Base-by-base conservation (phyloP, 2,113 vertebrate genomes). In the Nymphicus hollandicus region DNA sequence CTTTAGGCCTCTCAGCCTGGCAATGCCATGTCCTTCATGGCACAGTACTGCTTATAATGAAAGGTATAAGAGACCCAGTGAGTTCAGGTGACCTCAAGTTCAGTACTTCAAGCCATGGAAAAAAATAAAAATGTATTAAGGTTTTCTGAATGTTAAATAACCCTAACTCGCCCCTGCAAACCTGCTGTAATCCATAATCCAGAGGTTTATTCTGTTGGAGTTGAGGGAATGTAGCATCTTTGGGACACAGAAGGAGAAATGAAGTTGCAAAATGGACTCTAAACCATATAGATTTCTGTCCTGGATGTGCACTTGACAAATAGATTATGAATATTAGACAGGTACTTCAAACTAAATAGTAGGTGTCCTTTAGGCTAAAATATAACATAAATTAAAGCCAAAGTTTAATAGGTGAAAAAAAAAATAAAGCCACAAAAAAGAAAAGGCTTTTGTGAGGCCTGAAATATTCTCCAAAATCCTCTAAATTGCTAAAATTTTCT, bases 281-380 rank as follows among this genome's bases (percentile, higher is more conserved):
- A 70, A 84, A 50, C 8, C 5, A 10, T 33, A 9, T 11, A 56
- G 13, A 2, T 39, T 89, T 78, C 7, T 1, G 2, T 70, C 23
- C 41, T 41, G 66, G 77, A 80, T 86, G 56, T 88, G 66, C 15
- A 37, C 10, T 63, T 66, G 66, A 33, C 6, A 77, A 86, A 93
- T 56, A 65, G 39, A 79, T 92, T 53, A 43, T 61, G 11, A 50
- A 60, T 96, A 29, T 79, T 68, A 83, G 69, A 73, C 46, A 76
- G 84, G 55, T 35, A 68, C 44, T 97, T 94, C 65, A 89, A 73
- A 71, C 18, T 77, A 83, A 94, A 93, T 52, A 96, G 11, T 7
- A 49, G 31, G 22, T 39, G 50, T 64, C 17, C 49, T 91, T 89
- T 79, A 79, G 37, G 20, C 15, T 69, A 31, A 41, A 80, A 58